These are phyloP conservation scores for Limonius californicus DNA, from an alignment of 1,140 invertebrate species.

Conservation along the genomic window DNA sequence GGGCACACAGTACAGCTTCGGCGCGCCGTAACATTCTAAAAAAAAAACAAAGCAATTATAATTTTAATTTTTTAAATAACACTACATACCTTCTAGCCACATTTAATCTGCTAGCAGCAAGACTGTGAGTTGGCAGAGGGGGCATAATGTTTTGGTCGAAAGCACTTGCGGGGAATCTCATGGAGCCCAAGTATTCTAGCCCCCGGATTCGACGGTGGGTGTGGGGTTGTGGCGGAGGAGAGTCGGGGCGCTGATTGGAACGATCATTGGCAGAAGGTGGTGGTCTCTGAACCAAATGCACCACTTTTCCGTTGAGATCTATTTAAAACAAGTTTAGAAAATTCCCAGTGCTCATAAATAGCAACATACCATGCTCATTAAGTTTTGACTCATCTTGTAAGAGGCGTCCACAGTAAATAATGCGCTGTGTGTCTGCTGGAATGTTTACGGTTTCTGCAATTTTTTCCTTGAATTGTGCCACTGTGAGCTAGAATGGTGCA, in stretches of 20 bases:
- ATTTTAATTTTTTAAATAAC: background rate
- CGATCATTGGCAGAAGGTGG: conserved; percentile 54
- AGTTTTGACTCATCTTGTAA: conserved; percentile 87
- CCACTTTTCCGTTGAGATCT: conserved; percentile 90
- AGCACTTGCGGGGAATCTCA: conserved; percentile 57
- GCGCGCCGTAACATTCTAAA: conserved; percentile 41
- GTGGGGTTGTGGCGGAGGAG: conserved; percentile 46
- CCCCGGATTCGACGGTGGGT: conserved; percentile 38
- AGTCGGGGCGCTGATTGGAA: conserved; percentile 39
- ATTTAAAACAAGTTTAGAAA: background rate
- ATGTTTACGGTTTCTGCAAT: conserved; percentile 75
- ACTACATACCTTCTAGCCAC: conserved; percentile 41
- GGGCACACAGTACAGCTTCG: conserved; percentile 34
- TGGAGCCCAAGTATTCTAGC: conserved; percentile 56
- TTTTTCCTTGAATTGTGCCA: conserved; percentile 81
- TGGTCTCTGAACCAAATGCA: conserved; percentile 88
- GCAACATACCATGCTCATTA: conserved; percentile 72
- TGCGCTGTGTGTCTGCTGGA: conserved; percentile 73
- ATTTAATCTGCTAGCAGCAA: conserved; percentile 48
- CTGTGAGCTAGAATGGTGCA: conserved; percentile 67
- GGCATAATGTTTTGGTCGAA: conserved; percentile 49
- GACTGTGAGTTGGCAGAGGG: conserved; percentile 46
- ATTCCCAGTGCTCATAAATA: background rate
- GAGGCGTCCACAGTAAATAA: conserved; percentile 91
- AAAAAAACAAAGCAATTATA: background rate